phyloP scores from a whole-genome alignment of 2,797 vertebrate species.

The Paedocypris micromegethes region DNA sequence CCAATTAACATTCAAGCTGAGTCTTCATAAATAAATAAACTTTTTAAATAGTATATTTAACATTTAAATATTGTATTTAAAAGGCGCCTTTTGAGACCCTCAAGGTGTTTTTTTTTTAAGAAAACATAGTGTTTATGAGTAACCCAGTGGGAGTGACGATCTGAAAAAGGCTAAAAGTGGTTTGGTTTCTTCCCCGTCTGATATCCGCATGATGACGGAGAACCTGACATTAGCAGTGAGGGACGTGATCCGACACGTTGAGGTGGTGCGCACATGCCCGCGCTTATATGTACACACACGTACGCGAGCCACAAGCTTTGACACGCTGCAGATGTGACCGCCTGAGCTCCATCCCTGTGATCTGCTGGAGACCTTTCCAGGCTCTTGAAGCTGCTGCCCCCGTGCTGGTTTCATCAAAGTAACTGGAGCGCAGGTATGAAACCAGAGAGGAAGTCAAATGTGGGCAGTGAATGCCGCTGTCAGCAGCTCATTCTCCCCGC shows the following conservation, averaged over 20 bases:
- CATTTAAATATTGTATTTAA: no score
- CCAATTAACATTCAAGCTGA: no score
- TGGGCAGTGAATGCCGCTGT: constrained; percentile 27
- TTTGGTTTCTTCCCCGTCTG: no score
- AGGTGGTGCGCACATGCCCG: constrained; percentile 15
- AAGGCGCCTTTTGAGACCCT: no score
- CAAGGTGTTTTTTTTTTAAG: no score
- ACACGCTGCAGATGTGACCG: constrained; percentile 45
- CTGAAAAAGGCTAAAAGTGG: no score
- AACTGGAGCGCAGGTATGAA: constrained; percentile 43
- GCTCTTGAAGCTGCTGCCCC: constrained; percentile 22
- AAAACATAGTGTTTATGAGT: no score
- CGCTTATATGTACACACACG: constrained; percentile 12
- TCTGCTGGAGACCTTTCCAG: constrained; percentile 29
- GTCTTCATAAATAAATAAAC: no score
- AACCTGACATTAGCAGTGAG: constrained; percentile 27
- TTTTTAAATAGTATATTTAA: no score
- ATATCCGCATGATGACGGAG: constrained; percentile 1
- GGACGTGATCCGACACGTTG: constrained; percentile 13
- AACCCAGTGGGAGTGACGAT: no score
- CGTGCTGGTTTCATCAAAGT: constrained; percentile 40
- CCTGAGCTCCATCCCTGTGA: constrained; percentile 35
- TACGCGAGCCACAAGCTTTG: constrained; percentile 24
- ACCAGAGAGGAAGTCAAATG: constrained; percentile 36
- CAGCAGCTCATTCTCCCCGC: constrained; percentile 16